Evolutionary conservation across 1,140 invertebrate genomes (phyloP), one percentile per base, ranked within the genome.

Genomic region (Vanessa atalanta): DNA sequence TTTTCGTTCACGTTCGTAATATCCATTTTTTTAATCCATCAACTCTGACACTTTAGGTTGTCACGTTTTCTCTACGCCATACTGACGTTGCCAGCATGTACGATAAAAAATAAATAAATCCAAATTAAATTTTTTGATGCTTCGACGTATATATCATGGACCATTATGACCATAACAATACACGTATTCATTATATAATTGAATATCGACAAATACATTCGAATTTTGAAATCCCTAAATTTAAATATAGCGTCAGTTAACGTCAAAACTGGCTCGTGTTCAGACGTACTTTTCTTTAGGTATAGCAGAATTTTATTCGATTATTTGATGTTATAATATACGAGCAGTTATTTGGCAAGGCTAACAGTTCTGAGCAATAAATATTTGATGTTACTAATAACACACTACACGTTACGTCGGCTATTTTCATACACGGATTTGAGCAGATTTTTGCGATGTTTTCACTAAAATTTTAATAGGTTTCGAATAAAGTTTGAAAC

Each of bases 181-280:
- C 20, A 67, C 50, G 47, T 31, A 20, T 15, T 55, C 3, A n/a
- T n/a, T 53, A 9, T 0, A 61, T 31, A 15, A 61, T 15, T 15
- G 14, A 37, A 70, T 60, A 70, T 77, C 72, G 76, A 81, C 73
- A 73, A 70, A 70, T 47, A 43, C 1, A 43, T 43, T 43, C 67
- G 47, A 76, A 20, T 51, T 66, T 57, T 26, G n/a, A 60, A 73
- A 73, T 60, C 74, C 66, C 77, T 81, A 71, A 65, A 70, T 72
- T 75, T 82, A 83, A 82, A 83, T 79, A 79, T 82, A 83, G 23
- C 60, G 20, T 66, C 81, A 87, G 82, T 87, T 74, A 61, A 48
- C 71, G 66, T 68, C 66, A 43, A 74, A 67, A 73, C 53, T 72
- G 73, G 66, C 31, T 47, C 60, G 70, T 63, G 81, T 75, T 70